Percentiles rank a stretch among this genome's conserved stretches.
These are phyloP conservation scores for Cariama cristata DNA, from an alignment of 2,113 vertebrate genomes.

Conservation along the genomic window DNA sequence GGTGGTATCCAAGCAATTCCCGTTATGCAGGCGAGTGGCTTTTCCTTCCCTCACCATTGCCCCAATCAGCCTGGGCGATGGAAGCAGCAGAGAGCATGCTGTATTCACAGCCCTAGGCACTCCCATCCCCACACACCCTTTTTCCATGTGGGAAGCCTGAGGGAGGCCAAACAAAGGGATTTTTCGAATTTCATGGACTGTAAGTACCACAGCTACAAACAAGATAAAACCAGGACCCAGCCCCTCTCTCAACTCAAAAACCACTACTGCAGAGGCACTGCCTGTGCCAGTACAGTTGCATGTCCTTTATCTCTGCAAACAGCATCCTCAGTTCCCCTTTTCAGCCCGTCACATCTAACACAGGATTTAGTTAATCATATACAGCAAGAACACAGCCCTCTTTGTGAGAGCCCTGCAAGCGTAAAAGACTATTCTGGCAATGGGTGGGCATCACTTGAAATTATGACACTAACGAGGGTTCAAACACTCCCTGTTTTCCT, in stretches of 20 bases:
- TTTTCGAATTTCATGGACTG: not conserved
- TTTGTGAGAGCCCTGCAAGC: not conserved
- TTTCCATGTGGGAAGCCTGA: not conserved
- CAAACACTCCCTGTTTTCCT: not conserved
- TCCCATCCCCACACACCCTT: conserved; percentile 40
- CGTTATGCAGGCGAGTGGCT: accelerated
- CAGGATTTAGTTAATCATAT: conserved; percentile 34
- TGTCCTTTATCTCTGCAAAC: not conserved
- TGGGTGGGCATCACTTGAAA: not conserved
- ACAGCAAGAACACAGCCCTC: conserved; percentile 13
- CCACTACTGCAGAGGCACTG: not conserved
- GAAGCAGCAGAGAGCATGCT: not conserved
- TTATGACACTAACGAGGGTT: conserved; percentile 1
- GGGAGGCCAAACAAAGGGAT: conserved; percentile 26
- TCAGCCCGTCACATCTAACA: not conserved
- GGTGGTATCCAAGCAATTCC: not conserved
- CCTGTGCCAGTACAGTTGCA: not conserved
- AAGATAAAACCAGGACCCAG: not conserved
- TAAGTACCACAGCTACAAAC: not conserved
- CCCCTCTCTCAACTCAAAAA: not conserved
- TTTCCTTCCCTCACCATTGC: not conserved
- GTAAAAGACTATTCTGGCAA: not conserved
- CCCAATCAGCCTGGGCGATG: accelerated
- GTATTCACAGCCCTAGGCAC: not conserved
- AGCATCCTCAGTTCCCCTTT: not conserved